Conservation (phyloP, 2,888 invertebrate genomes). For the Lochmaea crataegi region DNA sequence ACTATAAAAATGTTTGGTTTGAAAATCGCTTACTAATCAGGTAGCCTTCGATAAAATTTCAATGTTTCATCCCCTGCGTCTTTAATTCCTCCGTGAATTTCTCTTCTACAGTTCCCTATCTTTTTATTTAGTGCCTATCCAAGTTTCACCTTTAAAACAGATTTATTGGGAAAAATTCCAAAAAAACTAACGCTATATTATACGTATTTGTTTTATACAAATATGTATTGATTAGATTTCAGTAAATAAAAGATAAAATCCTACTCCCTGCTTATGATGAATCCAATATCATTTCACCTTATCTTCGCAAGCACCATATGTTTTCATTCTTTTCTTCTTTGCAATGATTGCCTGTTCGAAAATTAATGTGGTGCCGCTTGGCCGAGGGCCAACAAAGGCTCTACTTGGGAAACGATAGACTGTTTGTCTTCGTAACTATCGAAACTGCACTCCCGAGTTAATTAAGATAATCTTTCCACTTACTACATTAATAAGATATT, state of each 20-base stretch:
- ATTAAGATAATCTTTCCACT: background rate
- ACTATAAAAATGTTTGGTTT: no score
- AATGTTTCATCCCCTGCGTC: no score
- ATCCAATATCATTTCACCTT: background rate
- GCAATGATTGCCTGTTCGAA: background rate
- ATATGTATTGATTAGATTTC: constrained; percentile 31
- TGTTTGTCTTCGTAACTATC: background rate
- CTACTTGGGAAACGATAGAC: background rate
- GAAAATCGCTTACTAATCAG: no score
- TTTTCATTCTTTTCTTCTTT: background rate
- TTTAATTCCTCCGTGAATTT: no score
- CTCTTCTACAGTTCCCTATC: no score
- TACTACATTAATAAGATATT: background rate
- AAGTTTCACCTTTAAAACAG: no score
- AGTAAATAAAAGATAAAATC: constrained; percentile 4
- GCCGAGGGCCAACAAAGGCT: constrained; percentile 4
- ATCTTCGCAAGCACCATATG: constrained; percentile 21
- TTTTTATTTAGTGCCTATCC: no score
- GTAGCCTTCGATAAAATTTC: no score
- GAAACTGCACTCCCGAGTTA: background rate
- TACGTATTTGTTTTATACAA: background rate
- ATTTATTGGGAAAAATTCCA: background rate
- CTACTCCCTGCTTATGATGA: background rate
- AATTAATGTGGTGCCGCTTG: background rate
- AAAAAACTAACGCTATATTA: background rate